A percentile compares a stretch with the other conserved stretches of the same genome.
These are phyloP conservation scores for Papilio protenor DNA, from an alignment of 2,888 invertebrate species.

Conservation along the genomic window DNA sequence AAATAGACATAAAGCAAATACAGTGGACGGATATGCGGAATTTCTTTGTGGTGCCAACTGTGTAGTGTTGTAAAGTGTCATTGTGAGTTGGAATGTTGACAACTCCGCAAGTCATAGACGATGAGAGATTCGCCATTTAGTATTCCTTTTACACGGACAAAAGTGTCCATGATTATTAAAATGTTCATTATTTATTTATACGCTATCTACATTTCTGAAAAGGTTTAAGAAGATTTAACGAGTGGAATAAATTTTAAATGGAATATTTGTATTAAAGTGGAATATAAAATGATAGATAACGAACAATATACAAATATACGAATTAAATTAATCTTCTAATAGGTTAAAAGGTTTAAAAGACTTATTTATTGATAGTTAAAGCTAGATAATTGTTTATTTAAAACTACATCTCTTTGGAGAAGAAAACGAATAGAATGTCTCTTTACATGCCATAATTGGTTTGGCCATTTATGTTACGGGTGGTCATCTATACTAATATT, in stretches of 20 bases:
- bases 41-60: constrained; percentile 32
- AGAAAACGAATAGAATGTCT: background rate
- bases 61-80: constrained; percentile 29
- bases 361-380: no score
- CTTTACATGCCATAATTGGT: background rate
- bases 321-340: background rate
- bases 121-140: background rate
- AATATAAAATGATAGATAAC: background rate
- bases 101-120: constrained; percentile 3
- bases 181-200: background rate
- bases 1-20: constrained; percentile 13
- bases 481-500: no score
- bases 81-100: constrained; percentile 31
- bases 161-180: background rate
- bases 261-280: background rate
- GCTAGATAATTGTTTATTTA: no score
- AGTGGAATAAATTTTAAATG: background rate
- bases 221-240: background rate
- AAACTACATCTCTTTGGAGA: no score
- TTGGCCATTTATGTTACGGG: no score
- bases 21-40: constrained; percentile 20
- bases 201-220: background rate
- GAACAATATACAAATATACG: background rate
- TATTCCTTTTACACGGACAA: background rate
- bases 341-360: background rate